phyloP scores from a whole-genome alignment of 92 coral and sea anemone genomes.

The Bergia sp. region DNA sequence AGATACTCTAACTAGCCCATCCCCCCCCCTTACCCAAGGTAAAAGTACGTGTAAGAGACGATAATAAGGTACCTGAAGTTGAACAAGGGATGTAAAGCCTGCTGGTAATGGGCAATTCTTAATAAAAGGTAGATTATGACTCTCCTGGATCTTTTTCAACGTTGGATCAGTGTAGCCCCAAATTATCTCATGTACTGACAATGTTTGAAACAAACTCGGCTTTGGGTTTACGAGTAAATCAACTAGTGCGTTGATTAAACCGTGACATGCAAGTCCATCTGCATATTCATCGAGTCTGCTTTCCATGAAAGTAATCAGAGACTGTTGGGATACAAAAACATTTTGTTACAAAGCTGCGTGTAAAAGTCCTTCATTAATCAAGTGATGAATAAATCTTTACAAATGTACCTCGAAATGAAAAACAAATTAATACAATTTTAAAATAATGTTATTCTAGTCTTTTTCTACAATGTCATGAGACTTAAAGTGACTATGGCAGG shows the following conservation, averaged over 20 bases:
- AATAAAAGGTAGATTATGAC: not conserved
- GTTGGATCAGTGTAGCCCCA: constrained; percentile 88
- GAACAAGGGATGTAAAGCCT: constrained; percentile 66
- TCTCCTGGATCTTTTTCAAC: constrained; percentile 7
- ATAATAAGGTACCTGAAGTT: constrained; percentile 69
- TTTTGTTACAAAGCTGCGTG: not conserved
- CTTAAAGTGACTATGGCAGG: too few relatives aligned
- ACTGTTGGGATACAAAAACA: not conserved
- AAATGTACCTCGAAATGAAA: too few relatives aligned
- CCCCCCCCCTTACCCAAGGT: too few relatives aligned
- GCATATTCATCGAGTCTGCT: constrained; percentile 24
- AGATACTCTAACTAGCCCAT: too few relatives aligned
- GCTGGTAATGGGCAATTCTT: constrained; percentile 58
- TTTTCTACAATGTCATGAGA: too few relatives aligned
- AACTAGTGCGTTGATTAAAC: not conserved
- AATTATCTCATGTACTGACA: constrained; percentile 69
- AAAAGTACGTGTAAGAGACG: not conserved
- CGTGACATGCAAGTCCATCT: not conserved
- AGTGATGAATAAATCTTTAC: too few relatives aligned
- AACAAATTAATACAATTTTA: too few relatives aligned
- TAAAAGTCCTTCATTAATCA: too few relatives aligned
- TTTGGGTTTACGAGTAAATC: not conserved
- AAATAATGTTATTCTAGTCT: too few relatives aligned
- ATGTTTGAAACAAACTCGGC: constrained; percentile 61
- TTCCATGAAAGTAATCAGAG: constrained; percentile 34